Percentiles rank a stretch among this genome's conserved stretches.
phyloP scores from a whole-genome alignment of 2,797 vertebrate genomes.

The Euthynnus affinis region DNA sequence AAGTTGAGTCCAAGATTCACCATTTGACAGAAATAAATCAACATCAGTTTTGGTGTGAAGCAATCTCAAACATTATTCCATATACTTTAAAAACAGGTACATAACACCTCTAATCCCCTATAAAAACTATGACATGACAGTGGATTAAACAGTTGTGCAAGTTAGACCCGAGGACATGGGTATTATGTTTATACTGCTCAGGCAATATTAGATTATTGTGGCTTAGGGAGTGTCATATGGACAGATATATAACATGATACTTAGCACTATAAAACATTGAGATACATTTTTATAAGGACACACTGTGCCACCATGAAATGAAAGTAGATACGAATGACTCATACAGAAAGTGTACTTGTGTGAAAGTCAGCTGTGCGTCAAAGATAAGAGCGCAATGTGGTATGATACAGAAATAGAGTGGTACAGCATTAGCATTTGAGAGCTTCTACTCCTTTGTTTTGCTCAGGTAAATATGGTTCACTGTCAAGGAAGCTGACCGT shows the following conservation, averaged over 20 bases:
- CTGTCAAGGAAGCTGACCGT: slow-evolving; percentile 39
- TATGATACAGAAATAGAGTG: slow-evolving; percentile 22
- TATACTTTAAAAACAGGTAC: slow-evolving; percentile 21
- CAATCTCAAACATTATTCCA: background rate
- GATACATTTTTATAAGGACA: slow-evolving; percentile 46
- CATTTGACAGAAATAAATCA: background rate
- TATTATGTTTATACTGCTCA: background rate
- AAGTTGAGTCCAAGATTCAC: background rate
- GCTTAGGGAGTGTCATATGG: slow-evolving; percentile 36
- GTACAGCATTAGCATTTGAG: slow-evolving; percentile 18
- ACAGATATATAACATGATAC: background rate
- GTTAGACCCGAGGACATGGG: slow-evolving; percentile 17
- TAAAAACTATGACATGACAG: slow-evolving; percentile 35
- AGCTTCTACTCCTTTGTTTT: slow-evolving; percentile 37
- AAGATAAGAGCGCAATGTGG: slow-evolving; percentile 4
- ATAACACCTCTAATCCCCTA: slow-evolving; percentile 30
- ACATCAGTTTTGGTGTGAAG: background rate
- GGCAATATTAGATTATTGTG: background rate
- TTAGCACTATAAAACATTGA: slow-evolving; percentile 5
- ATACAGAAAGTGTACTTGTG: slow-evolving; percentile 21
- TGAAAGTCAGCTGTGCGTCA: slow-evolving; percentile 54
- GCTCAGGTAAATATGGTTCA: slow-evolving; percentile 16
- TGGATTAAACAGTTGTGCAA: slow-evolving; percentile 36
- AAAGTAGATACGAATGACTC: slow-evolving; percentile 61
- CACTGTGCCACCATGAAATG: slow-evolving; percentile 33